Percentiles rank a stretch among this genome's conserved stretches.
Conservation (phyloP, 30 jellyfish, hydroid and myxozoan species). For the Rhopilema esculentum region DNA sequence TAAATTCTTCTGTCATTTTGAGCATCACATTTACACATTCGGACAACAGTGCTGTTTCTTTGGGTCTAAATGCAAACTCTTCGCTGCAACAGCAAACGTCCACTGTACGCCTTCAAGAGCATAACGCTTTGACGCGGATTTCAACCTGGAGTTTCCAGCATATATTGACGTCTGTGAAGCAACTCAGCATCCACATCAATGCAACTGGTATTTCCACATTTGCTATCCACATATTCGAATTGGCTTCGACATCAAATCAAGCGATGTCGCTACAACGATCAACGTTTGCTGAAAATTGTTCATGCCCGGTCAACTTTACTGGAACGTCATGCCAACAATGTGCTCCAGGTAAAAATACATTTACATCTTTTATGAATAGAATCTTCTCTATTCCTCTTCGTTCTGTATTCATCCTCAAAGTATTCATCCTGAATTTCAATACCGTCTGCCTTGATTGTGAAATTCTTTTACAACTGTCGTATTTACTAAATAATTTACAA, state of each 20-base stretch:
- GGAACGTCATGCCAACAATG: conserved; percentile 83
- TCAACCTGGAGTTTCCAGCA: conserved; percentile 52
- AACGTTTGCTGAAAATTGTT: conserved; percentile 74
- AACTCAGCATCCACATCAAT: conserved; percentile 24
- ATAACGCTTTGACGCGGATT: not conserved
- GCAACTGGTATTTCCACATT: conserved; percentile 12
- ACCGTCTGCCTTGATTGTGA: too few relatives aligned
- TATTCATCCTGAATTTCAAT: not conserved
- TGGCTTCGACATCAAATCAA: conserved; percentile 48
- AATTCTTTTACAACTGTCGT: too few relatives aligned
- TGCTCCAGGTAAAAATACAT: conserved; percentile 61
- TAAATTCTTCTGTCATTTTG: not conserved
- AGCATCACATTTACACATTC: not conserved
- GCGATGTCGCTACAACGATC: conserved; percentile 4
- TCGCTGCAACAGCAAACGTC: conserved; percentile 11
- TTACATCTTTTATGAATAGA: not conserved
- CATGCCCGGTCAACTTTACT: conserved; percentile 82
- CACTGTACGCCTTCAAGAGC: conserved; percentile 28
- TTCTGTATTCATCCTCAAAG: not conserved
- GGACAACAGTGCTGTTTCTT: conserved; percentile 36
- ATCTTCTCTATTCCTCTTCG: not conserved
- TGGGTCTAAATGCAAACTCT: conserved; percentile 21
- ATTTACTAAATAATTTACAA: too few relatives aligned
- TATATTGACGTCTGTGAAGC: conserved; percentile 38
- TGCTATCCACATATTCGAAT: not conserved